Percentiles rank a stretch among this genome's conserved stretches.
phyloP scores from a whole-genome alignment of 2,113 vertebrate genomes.

The Polypterus senegalus region DNA sequence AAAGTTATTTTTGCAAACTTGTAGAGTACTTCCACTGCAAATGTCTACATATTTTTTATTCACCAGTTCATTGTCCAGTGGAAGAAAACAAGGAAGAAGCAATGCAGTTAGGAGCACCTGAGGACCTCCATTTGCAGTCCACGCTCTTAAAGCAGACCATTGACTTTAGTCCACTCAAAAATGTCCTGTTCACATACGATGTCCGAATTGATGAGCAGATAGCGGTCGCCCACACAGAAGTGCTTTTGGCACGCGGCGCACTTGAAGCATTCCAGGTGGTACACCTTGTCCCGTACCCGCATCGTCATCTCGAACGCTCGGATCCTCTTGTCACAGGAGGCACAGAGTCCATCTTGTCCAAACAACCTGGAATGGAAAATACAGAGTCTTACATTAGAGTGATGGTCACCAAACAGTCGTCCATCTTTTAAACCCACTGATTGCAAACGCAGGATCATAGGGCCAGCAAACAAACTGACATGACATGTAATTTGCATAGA shows the following conservation, averaged over 20 bases:
- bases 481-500: too few species aligned
- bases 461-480: too few species aligned
- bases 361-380: conserved; percentile 66
- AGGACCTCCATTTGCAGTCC: too few species aligned
- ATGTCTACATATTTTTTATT: too few species aligned
- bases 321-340: conserved; percentile 93
- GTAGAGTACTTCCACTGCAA: too few species aligned
- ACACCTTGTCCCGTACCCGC: conserved; percentile 95
- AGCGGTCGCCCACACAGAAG: conserved; percentile 95
- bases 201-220: conserved; percentile 96
- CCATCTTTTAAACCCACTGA: too few species aligned
- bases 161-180: conserved; percentile 97
- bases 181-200: conserved; percentile 98
- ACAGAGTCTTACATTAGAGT: background rate
- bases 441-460: too few species aligned
- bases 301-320: conserved; percentile 98
- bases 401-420: too few species aligned
- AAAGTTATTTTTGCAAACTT: too few species aligned
- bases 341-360: conserved; percentile 89
- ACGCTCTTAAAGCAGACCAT: conserved; percentile 60
- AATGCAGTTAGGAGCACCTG: too few species aligned
- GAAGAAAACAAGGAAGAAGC: too few species aligned
- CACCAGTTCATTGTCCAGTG: too few species aligned
- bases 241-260: conserved; percentile 97
- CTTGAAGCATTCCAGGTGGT: conserved; percentile 97